Evolutionary conservation across 2,797 vertebrate genomes (phyloP), one percentile per base, ranked within the genome.

Genomic region (Premnoplex brunnescens): DNA sequence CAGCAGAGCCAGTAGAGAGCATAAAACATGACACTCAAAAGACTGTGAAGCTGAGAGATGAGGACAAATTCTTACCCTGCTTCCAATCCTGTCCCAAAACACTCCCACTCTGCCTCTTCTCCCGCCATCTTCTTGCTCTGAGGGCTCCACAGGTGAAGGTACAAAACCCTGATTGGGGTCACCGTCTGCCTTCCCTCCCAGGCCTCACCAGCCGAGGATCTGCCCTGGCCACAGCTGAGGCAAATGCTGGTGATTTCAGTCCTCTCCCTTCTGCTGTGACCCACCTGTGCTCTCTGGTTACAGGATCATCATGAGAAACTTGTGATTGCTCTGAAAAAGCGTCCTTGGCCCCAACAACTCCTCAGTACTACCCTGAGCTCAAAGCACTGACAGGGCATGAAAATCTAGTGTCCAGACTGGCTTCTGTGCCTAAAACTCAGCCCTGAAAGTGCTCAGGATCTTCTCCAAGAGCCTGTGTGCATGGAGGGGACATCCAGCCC

Each of bases 51-150:
- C 32, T n/a, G 28, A 63, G 20, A n/a, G n/a, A 55, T 6, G 13
- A 34, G 27, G 30, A 41, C 27, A 30, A 74, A 16, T 23, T 30
- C 76, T 74, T 55, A 32, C 27, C 22, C 18, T 23, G 6, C 69
- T 72, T 1, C 0, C 4, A 2, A 22, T 16, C 22, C 36, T 24
- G 39, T 18, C n/a, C 32, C 32, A 3, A 0, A 30, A 4, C 12
- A 1, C 14, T 1, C 1, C 2, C 2, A 0, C 24, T 5, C 16
- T 13, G 9, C 43, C 14, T 4, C 15, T 55, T 22, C 9, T 26
- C 18, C 78, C 30, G 12, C n/a, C 39, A 19, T 26, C 7, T 28
- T 5, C 6, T 32, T 2, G 17, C 5, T 23, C 12, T 0, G 0
- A 66, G 32, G 20, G 3, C 7, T 7, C 27, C 21, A 1, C 49